Base-by-base conservation (phyloP, 2,888 invertebrate genomes). In the Globia sparganii region DNA sequence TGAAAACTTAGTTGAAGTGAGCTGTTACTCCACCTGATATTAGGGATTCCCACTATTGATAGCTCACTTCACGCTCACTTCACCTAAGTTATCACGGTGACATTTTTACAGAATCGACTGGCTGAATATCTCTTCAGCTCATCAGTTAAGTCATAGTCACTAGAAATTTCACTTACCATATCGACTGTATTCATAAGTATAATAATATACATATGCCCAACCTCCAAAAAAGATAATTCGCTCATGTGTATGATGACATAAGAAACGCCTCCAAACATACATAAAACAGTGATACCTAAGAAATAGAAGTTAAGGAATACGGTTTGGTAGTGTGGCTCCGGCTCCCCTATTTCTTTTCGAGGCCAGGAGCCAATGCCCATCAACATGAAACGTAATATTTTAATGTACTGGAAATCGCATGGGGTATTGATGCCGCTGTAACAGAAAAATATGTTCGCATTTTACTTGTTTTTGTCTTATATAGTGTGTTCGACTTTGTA, bases 121-220 rank as follows among this genome's bases (percentile, higher is more conserved):
- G n/a, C n/a, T n/a, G n/a, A n/a, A n/a, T n/a, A n/a, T n/a, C 40
- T 21, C 18, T 34, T 21, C 31, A 61, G 21, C 4, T 31, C n/a
- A 56, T n/a, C n/a, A 15, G 25, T 28, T 56, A 13, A 15, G 8
- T 28, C 9, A 21, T 5, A 43, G 21, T 43, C 18, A 64, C 11
- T 18, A 28, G 5, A 61, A 34, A 18, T 21, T 37, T 21, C 2
- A 79, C 87, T 81, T 68, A 87, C 87, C 53, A 43, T 0, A n/a
- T 64, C 15, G 21, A 87, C 76, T 18, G 1, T 0, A 72, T 5
- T 66, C 75, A 87, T 76, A 4, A 87, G 37, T n/a, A 68, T 49
- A 21, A 69, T n/a, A 46, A 87, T 77, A 62, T 78, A 86, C 2
- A 59, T 73, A 28, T 81, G 80, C 0, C 88, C 88, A 31, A 80